phyloP scores from a whole-genome alignment of 2,888 invertebrate species.

The Lasioglossum calceatum region DNA sequence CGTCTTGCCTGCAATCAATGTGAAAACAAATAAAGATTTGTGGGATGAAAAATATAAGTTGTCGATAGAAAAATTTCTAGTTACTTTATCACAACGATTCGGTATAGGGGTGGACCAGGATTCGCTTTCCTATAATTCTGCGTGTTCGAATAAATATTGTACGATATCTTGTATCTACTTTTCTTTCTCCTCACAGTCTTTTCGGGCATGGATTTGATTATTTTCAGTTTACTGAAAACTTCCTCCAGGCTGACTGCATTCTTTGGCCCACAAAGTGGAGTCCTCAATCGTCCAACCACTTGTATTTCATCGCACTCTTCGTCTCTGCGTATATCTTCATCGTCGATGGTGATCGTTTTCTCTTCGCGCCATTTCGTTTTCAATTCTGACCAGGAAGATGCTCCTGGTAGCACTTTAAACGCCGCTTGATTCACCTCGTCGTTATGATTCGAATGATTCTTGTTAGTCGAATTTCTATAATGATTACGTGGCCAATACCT shows the following conservation, averaged over 20 bases:
- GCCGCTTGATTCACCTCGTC: conserved; percentile 63
- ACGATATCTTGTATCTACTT: conserved; percentile 78
- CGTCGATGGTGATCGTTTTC: conserved; percentile 82
- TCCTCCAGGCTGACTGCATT: conserved; percentile 74
- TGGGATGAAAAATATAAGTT: neutral
- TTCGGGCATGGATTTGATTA: conserved; percentile 80
- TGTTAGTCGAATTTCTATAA: conserved; percentile 3
- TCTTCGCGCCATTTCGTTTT: conserved; percentile 81
- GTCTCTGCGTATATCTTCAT: conserved; percentile 75
- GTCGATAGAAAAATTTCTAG: conserved; percentile 20
- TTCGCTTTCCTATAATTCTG: conserved; percentile 77
- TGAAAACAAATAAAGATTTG: neutral
- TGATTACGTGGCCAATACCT: conserved; percentile 23
- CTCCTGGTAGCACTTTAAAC: conserved; percentile 73
- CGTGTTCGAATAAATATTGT: conserved; percentile 78
- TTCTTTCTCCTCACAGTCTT: conserved; percentile 77
- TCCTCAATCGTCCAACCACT: conserved; percentile 75
- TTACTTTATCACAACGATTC: conserved; percentile 80
- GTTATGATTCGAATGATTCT: conserved; percentile 4
- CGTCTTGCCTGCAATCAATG: conserved; percentile 75
- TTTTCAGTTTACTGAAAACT: conserved; percentile 77
- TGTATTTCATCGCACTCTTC: conserved; percentile 74
- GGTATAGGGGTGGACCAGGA: conserved; percentile 79
- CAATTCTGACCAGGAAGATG: conserved; percentile 78
- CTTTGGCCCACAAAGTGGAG: conserved; percentile 75